A percentile compares a stretch with the other conserved stretches of the same genome.
phyloP scores from a whole-genome alignment of 2,797 vertebrate species.

The Naso thynnoides region DNA sequence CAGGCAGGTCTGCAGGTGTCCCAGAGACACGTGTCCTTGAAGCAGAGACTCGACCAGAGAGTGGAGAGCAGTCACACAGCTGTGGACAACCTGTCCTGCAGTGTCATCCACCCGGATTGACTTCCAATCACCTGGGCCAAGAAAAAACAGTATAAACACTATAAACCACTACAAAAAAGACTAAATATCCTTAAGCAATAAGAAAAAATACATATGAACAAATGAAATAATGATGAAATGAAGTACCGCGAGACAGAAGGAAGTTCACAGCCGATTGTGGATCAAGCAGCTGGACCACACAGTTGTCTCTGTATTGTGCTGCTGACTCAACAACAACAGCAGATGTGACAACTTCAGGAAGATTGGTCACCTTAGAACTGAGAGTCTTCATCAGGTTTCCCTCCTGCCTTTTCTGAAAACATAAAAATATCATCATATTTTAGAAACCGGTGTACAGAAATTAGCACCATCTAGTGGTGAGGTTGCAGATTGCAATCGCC shows the following conservation, averaged over 20 bases:
- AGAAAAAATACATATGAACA: accelerated
- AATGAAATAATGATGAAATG: accelerated
- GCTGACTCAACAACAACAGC: slow-evolving; percentile 76
- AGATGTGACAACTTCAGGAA: slow-evolving; percentile 61
- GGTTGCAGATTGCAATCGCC: too few relatives aligned
- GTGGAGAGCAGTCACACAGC: slow-evolving; percentile 39
- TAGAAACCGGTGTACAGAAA: too few relatives aligned
- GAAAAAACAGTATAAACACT: neutral
- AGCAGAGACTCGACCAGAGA: slow-evolving; percentile 70
- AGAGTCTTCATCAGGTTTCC: slow-evolving; percentile 71
- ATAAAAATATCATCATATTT: neutral
- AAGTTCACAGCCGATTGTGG: slow-evolving; percentile 75
- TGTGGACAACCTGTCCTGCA: slow-evolving; percentile 57
- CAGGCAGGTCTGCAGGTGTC: slow-evolving; percentile 74
- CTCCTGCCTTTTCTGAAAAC: slow-evolving; percentile 70
- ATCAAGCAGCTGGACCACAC: slow-evolving; percentile 67
- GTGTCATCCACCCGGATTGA: slow-evolving; percentile 60
- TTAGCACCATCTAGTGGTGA: too few relatives aligned
- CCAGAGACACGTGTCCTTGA: slow-evolving; percentile 65
- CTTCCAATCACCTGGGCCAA: slow-evolving; percentile 66
- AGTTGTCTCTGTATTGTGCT: slow-evolving; percentile 45
- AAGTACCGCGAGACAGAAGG: slow-evolving; percentile 71
- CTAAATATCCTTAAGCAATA: neutral
- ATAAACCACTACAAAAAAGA: accelerated
- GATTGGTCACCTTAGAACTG: neutral